These are phyloP conservation scores for Oegoconia quadripuncta DNA, from an alignment of 2,888 invertebrate genomes.

Conservation along the genomic window DNA sequence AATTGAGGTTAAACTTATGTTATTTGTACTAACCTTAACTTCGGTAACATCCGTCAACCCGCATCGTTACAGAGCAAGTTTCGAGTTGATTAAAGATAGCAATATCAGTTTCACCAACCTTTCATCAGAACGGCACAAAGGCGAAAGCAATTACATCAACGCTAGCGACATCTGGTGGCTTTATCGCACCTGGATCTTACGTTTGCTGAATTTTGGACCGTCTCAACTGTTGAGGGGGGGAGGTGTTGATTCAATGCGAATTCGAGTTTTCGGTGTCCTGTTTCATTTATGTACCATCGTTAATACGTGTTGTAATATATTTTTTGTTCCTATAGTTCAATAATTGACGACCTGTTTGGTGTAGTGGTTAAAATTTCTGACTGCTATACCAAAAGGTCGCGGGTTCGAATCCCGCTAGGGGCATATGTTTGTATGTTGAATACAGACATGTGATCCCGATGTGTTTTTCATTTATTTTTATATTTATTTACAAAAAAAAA, in stretches of 20 bases:
- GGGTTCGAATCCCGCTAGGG: too few species aligned
- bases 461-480: too few species aligned
- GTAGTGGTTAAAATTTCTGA: too few species aligned
- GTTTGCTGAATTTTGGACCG: conserved; percentile 2
- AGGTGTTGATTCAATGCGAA: too few species aligned
- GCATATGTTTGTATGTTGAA: too few species aligned
- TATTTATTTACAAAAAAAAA: too few species aligned
- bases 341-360: too few species aligned
- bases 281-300: too few species aligned
- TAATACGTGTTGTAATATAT: too few species aligned
- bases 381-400: too few species aligned
- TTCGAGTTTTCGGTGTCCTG: neutral
- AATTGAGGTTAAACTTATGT: neutral
- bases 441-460: too few species aligned
- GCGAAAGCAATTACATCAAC: conserved; percentile 65
- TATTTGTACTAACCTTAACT: conserved; percentile 10
- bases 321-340: too few species aligned
- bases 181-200: conserved; percentile 68
- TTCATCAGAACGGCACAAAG: conserved; percentile 73
- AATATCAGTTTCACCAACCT: conserved; percentile 74
- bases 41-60: conserved; percentile 51
- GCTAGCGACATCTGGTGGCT: conserved; percentile 65
- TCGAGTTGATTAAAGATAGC: conserved; percentile 75
- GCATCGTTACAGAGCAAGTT: conserved; percentile 63
- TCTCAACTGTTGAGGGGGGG: conserved; percentile 8